A percentile compares a stretch with the other conserved stretches of the same genome.
Evolutionary conservation across 2,888 invertebrate genomes (phyloP).

Genomic region (Lysandra coridon): DNA sequence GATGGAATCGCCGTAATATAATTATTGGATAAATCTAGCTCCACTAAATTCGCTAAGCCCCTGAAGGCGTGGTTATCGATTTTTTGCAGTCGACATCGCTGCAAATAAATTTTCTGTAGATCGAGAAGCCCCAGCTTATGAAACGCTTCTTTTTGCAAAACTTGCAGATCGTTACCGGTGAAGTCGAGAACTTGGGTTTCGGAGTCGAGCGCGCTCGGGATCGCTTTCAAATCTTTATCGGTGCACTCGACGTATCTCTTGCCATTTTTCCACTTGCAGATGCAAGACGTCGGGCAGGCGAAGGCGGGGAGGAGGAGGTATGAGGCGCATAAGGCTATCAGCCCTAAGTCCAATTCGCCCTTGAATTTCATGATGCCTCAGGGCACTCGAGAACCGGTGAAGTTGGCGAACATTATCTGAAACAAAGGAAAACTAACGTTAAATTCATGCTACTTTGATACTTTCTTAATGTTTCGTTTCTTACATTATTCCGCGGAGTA

Average conservation of each 20-base stretch:
- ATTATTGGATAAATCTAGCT: conserved; percentile 92
- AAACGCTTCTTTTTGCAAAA: conserved; percentile 89
- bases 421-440: conserved; percentile 57
- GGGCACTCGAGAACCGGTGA: conserved; percentile 55
- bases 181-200: conserved; percentile 94
- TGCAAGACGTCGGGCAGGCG: conserved; percentile 88
- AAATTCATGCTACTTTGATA: conserved; percentile 40
- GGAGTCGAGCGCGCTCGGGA: conserved; percentile 89
- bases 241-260: conserved; percentile 95
- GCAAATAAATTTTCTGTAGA: conserved; percentile 91
- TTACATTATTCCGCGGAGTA: conserved; percentile 39
- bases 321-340: conserved; percentile 71
- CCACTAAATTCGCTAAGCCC: conserved; percentile 92
- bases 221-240: conserved; percentile 86
- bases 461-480: conserved; percentile 38
- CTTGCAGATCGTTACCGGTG: conserved; percentile 90
- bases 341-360: conserved; percentile 65
- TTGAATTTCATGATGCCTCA: conserved; percentile 71
- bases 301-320: conserved; percentile 68
- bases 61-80: conserved; percentile 91
- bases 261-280: conserved; percentile 96
- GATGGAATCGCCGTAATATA: conserved; percentile 88
- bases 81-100: conserved; percentile 87
- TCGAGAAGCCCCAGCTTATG: conserved; percentile 89
- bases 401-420: conserved; percentile 67